Evolutionary conservation across 2,888 invertebrate genomes (phyloP).

Genomic region (Aquatica leii): DNA sequence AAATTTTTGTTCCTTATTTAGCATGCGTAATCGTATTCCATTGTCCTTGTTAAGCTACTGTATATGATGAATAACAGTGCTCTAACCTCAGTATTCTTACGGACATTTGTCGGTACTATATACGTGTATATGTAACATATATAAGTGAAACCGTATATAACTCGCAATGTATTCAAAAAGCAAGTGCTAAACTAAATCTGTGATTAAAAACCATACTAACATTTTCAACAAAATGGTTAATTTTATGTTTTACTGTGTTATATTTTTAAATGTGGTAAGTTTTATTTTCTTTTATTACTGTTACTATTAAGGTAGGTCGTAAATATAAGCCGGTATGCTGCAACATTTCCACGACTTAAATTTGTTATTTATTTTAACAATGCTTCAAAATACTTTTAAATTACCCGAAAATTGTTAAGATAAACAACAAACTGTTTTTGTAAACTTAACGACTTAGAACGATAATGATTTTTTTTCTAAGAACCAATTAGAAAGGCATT

Average conservation of each 20-base stretch:
- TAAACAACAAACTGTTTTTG: too few species aligned
- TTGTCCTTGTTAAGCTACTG: constrained; percentile 29
- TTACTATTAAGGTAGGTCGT: neutral
- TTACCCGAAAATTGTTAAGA: too few species aligned
- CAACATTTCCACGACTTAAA: too few species aligned
- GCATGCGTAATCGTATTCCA: neutral
- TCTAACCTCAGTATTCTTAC: constrained; percentile 27
- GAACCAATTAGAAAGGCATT: too few species aligned
- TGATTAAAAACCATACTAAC: neutral
- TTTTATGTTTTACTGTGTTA: neutral
- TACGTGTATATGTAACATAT: too few species aligned
- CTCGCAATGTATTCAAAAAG: constrained; percentile 3
- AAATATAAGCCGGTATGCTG: too few species aligned
- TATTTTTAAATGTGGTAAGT: constrained; percentile 12
- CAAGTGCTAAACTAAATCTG: neutral
- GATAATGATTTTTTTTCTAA: too few species aligned
- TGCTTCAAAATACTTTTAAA: too few species aligned
- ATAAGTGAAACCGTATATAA: too few species aligned
- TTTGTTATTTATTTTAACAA: too few species aligned
- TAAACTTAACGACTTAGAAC: too few species aligned
- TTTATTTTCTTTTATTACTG: neutral
- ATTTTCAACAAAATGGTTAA: neutral
- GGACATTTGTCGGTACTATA: constrained; percentile 20
- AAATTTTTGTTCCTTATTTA: constrained; percentile 18
- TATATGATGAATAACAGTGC: constrained; percentile 22